Conservation (phyloP, 1,140 invertebrate genomes). For the Apolygus lucorum region DNA sequence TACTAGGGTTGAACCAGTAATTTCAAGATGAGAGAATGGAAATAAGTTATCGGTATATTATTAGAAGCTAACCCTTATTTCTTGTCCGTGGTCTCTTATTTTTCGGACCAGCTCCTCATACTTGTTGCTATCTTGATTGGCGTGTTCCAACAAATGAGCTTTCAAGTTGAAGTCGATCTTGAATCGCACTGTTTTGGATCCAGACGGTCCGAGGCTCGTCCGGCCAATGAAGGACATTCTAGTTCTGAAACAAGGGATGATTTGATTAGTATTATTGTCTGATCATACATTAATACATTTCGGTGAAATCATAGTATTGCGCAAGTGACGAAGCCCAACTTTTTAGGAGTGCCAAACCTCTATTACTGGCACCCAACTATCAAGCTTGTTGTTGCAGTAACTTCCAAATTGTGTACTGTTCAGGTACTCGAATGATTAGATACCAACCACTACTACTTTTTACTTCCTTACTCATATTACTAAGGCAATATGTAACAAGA, state of each 20-base stretch:
- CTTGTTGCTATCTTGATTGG: conserved; percentile 28
- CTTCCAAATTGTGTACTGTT: background rate
- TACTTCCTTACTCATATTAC: too few species aligned
- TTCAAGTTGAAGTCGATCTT: conserved; percentile 31
- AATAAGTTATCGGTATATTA: background rate
- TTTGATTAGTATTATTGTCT: background rate
- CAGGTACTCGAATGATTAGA: too few species aligned
- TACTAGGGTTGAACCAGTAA: too few species aligned
- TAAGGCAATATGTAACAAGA: too few species aligned
- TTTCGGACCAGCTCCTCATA: conserved; percentile 41
- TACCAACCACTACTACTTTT: too few species aligned
- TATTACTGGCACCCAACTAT: background rate
- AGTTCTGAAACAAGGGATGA: conserved; percentile 1
- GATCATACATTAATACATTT: background rate
- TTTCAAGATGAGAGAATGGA: too few species aligned
- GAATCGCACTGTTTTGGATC: conserved; percentile 38
- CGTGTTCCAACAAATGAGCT: conserved; percentile 27
- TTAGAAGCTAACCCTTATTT: conserved; percentile 29
- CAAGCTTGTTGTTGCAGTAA: background rate
- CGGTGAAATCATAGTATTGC: background rate
- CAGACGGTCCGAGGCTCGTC: background rate
- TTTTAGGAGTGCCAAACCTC: background rate
- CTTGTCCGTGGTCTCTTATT: conserved; percentile 39
- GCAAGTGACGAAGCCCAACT: background rate
- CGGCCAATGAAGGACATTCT: conserved; percentile 21